These are phyloP conservation scores for Carapus acus DNA, from an alignment of 2,797 vertebrate species.

Conservation along the genomic window DNA sequence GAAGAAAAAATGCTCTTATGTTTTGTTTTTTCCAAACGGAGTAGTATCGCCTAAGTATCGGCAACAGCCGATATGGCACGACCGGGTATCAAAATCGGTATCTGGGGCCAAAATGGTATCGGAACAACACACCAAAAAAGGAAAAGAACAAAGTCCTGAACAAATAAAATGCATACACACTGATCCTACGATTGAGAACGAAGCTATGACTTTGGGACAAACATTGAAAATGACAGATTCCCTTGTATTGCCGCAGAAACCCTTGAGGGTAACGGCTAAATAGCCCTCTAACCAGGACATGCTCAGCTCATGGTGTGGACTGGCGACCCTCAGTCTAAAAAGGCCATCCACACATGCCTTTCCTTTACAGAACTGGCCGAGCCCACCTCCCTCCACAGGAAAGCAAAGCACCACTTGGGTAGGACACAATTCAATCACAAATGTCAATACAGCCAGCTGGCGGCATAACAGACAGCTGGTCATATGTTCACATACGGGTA, in stretches of 20 bases:
- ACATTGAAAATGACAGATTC: no score
- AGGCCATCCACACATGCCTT: conserved; percentile 65
- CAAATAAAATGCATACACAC: background rate
- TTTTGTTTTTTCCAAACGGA: no score
- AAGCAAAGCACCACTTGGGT: conserved; percentile 47
- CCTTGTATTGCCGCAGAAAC: background rate
- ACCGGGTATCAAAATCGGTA: no score
- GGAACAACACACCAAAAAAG: no score
- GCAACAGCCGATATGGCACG: no score
- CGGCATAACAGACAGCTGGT: conserved; percentile 14
- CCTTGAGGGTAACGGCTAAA: background rate
- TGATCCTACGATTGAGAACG: background rate
- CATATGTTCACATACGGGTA: background rate
- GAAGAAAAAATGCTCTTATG: no score
- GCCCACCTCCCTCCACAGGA: conserved; percentile 27
- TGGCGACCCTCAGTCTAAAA: conserved; percentile 58
- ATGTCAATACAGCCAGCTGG: conserved; percentile 17
- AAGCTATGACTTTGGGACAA: no score
- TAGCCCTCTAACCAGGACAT: conserved; percentile 10
- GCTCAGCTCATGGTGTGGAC: conserved; percentile 10
- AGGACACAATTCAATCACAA: conserved; percentile 14
- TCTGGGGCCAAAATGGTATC: no score
- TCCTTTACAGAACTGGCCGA: conserved; percentile 58
- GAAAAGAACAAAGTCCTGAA: no score
- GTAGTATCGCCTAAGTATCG: no score